A percentile compares a stretch with the other conserved stretches of the same genome.
Conservation (phyloP, 2,888 invertebrate species). For the Xestia xanthographa region DNA sequence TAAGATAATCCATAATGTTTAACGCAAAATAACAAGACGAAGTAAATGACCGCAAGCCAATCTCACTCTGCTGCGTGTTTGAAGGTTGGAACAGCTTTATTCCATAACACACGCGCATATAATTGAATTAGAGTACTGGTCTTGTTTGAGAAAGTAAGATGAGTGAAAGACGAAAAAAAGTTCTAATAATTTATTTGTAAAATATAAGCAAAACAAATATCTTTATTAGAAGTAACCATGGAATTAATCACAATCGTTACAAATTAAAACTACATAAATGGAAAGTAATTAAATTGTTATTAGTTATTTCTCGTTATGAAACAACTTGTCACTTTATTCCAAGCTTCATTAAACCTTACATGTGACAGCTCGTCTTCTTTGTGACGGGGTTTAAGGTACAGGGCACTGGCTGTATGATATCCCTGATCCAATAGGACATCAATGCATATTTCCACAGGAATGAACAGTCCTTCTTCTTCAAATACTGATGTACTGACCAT, state of each 20-base stretch:
- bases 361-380: neutral
- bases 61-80: no score
- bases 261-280: neutral
- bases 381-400: neutral
- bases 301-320: no score
- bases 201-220: neutral
- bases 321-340: neutral
- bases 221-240: neutral
- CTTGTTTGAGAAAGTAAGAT: neutral
- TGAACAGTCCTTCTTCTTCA: neutral
- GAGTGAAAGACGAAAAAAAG: no score
- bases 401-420: no score
- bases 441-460: neutral
- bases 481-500: conserved; percentile 10
- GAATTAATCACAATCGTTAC: no score
- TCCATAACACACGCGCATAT: neutral
- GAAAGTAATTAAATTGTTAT: no score
- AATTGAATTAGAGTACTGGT: neutral
- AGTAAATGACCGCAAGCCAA: no score
- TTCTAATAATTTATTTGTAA: no score
- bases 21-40: no score
- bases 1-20: no score
- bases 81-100: neutral
- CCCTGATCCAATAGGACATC: neutral
- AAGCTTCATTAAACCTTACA: neutral